phyloP scores from a whole-genome alignment of 2,797 vertebrate genomes.

The Anisognathus igniventris region DNA sequence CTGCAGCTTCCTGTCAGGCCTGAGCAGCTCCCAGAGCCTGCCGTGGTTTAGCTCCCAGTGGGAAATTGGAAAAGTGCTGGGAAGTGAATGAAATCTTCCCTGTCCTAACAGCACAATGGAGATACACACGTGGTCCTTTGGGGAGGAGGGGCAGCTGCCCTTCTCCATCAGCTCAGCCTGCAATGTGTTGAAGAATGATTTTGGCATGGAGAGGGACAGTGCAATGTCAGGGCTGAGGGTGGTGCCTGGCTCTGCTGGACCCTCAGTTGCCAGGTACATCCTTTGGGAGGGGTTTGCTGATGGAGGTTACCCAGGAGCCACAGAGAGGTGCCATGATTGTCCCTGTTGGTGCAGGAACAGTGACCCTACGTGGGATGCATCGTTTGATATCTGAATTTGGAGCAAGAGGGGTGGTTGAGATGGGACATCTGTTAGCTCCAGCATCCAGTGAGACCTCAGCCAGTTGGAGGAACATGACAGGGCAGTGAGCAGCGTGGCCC shows the following conservation, averaged over 20 bases:
- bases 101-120: rapidly evolving
- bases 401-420: background rate
- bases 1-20: background rate
- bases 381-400: rapidly evolving
- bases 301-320: background rate
- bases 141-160: background rate
- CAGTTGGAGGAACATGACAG: background rate
- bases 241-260: background rate
- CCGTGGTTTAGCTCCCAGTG: background rate
- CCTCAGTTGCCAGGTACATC: rapidly evolving
- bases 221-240: rapidly evolving
- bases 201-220: background rate
- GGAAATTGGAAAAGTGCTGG: background rate
- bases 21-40: background rate
- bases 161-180: rapidly evolving
- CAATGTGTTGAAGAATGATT: background rate
- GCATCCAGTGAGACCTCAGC: background rate
- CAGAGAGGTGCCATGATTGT: background rate
- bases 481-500: rapidly evolving
- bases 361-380: background rate
- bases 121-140: background rate
- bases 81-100: background rate
- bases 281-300: background rate
- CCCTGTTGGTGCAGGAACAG: background rate
- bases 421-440: background rate